Base-by-base conservation (phyloP, 2,797 vertebrate genomes). In the Pangasius macronema region DNA sequence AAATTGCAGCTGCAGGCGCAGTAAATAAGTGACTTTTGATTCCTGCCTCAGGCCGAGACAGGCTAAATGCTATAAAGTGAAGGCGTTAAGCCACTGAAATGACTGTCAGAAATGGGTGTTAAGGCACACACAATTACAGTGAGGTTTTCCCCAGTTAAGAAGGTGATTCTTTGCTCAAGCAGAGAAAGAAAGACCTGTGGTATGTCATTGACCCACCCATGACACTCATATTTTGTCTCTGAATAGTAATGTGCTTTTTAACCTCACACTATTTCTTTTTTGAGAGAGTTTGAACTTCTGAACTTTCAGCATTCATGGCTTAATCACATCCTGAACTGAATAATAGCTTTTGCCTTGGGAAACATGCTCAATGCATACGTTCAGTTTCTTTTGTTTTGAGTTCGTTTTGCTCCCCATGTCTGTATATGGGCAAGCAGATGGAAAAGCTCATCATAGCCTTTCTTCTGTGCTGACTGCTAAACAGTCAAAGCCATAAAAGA, bases 171-270 rank as follows among this genome's bases (percentile, higher is more conserved):
- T 82, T 82, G 3, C 6, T 49, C 59, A 82, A 65, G 59, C 39
- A 82, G 27, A 30, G 39, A 63, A 65, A 30, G 27, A 63, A 65
- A 49, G 59, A 82, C 14, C 59, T 65, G 59, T 30, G 80, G 39
- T 49, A 65, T 82, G 59, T 65, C 80, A 49, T 49, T 82, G 80
- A 63, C 80, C 39, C 80, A 46, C 42, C 39, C 39, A 82, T 82
- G 57, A 30, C 80, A 82, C 83, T 87, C 72, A 87, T 82, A 85
- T 61, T 88, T 88, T 80, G 89, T 88, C 80, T 65, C 27, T 65
- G 24, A 42, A 27, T n/a, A 82, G 36, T 63, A 63, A 63, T 46
- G 55, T 59, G 55, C 57, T 61, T 81, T 81, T 80, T 39, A 59
- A 80, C 53, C 53, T 36, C 30, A 1, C 5, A 42, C 55, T 42